Conservation (phyloP, 2,797 vertebrate species). For the Periparus ater region DNA sequence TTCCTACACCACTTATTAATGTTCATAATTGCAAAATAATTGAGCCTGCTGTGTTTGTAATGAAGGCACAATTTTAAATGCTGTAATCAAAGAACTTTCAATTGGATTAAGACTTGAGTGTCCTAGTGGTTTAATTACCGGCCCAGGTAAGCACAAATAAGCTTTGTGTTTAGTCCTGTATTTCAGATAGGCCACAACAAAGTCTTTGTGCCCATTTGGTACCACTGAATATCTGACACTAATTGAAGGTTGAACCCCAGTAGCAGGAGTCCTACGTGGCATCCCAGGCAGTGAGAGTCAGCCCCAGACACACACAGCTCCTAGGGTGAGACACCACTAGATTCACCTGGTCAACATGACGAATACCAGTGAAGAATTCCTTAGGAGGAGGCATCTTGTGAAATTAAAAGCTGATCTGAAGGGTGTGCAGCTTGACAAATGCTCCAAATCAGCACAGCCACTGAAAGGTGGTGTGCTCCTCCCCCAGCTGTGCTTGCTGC, state of each 20-base stretch:
- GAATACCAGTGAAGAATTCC: neutral
- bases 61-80: neutral
- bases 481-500: neutral
- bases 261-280: accelerated
- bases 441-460: neutral
- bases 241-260: neutral
- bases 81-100: constrained; percentile 40
- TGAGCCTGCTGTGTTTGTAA: constrained; percentile 5
- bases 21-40: constrained; percentile 30
- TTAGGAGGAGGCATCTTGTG: neutral
- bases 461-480: neutral
- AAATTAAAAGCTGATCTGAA: neutral
- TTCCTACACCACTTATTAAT: neutral
- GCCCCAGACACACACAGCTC: neutral
- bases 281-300: neutral
- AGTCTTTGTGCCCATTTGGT: neutral
- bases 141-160: neutral
- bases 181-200: neutral
- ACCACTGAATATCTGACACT: neutral
- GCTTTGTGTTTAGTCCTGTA: neutral
- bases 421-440: neutral
- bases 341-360: neutral
- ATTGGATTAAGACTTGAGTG: neutral
- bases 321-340: neutral
- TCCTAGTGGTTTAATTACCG: constrained; percentile 13